Percentiles rank a stretch among this genome's conserved stretches.
Conservation (phyloP, 2,888 invertebrate species). For the Trisateles emortualis region DNA sequence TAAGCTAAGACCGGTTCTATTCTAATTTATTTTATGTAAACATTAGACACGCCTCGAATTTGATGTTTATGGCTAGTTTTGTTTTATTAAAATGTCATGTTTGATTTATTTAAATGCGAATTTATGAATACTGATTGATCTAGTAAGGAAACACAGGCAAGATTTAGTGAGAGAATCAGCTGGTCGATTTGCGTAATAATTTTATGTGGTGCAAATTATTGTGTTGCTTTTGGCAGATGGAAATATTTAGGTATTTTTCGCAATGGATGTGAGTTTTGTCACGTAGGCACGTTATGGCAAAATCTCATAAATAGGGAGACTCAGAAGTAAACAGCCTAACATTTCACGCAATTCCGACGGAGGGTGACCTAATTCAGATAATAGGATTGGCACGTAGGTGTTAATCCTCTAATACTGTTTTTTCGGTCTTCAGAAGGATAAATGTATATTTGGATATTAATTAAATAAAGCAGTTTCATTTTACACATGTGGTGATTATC, state of each 20-base stretch:
- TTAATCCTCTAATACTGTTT: too few species aligned
- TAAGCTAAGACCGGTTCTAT: slow-evolving; percentile 68
- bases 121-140: slow-evolving; percentile 42
- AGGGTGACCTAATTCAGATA: too few species aligned
- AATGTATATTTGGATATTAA: too few species aligned
- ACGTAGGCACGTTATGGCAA: too few species aligned
- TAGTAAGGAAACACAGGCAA: slow-evolving; percentile 11
- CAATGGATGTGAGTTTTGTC: not conserved
- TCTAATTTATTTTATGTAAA: slow-evolving; percentile 66
- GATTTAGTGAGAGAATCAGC: slow-evolving; percentile 23
- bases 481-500: too few species aligned
- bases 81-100: slow-evolving; percentile 52
- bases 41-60: slow-evolving; percentile 53
- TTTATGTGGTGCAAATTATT: not conserved
- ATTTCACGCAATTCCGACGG: too few species aligned
- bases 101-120: slow-evolving; percentile 45
- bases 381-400: too few species aligned
- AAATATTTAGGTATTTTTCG: not conserved
- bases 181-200: slow-evolving; percentile 12
- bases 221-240: not conserved
- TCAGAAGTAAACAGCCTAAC: too few species aligned
- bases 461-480: too few species aligned
- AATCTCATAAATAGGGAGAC: too few species aligned
- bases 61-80: slow-evolving; percentile 43
- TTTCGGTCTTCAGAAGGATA: too few species aligned